phyloP scores from a whole-genome alignment of 2,113 vertebrate species.

The Coregonus clupeaformis region DNA sequence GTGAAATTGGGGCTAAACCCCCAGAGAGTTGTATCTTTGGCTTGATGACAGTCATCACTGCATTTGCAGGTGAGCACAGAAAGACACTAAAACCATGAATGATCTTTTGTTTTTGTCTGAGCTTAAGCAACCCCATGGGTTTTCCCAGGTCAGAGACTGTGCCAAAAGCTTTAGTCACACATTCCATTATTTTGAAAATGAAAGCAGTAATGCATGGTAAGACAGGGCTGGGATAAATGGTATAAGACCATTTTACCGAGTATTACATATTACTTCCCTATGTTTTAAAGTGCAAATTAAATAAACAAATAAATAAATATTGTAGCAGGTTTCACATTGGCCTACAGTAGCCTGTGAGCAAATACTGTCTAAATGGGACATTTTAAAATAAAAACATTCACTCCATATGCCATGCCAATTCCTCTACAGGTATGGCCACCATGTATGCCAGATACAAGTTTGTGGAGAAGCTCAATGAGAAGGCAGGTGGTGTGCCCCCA shows the following conservation, averaged over 20 bases:
- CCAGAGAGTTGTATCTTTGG: conserved; percentile 95
- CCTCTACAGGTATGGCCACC: conserved; percentile 77
- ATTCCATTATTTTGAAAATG: conserved; percentile 61
- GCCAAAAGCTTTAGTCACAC: conserved; percentile 12
- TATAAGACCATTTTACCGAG: neutral
- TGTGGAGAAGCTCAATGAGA: too few species aligned
- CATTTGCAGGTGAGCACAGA: conserved; percentile 83
- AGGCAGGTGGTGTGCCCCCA: too few species aligned
- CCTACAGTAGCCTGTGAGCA: neutral
- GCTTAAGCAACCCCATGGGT: neutral
- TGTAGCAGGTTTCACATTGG: too few species aligned
- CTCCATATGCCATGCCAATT: neutral
- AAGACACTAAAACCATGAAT: neutral
- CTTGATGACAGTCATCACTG: conserved; percentile 89
- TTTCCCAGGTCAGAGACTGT: conserved; percentile 30
- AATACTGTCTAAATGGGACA: neutral
- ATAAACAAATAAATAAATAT: too few species aligned
- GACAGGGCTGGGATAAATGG: neutral
- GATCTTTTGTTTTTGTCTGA: neutral
- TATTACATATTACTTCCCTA: neutral
- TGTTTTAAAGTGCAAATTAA: too few species aligned
- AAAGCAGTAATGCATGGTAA: conserved; percentile 41
- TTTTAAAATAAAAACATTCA: neutral
- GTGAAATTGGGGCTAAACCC: conserved; percentile 85
- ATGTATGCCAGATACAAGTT: conserved; percentile 88